These are phyloP conservation scores for Bactericera cockerelli DNA, from an alignment of 1,140 invertebrate species.

Conservation along the genomic window DNA sequence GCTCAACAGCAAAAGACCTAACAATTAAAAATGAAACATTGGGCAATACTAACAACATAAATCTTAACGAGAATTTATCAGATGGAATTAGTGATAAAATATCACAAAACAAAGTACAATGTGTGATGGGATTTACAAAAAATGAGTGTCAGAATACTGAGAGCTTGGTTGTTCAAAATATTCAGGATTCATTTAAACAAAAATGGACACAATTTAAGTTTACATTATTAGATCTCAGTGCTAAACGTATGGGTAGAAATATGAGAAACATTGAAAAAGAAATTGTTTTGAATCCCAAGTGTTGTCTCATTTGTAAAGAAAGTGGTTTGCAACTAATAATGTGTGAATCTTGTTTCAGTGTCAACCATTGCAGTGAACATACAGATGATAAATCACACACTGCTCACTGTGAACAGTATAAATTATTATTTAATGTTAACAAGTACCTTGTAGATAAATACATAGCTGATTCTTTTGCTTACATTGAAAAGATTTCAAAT, in stretches of 20 bases:
- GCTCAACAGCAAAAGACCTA: no score
- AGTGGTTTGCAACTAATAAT: neutral
- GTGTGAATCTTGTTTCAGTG: neutral
- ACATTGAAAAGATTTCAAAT: neutral
- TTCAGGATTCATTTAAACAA: no score
- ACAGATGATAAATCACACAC: neutral
- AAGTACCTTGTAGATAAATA: neutral
- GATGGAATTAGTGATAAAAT: no score
- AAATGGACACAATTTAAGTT: neutral
- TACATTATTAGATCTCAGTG: neutral
- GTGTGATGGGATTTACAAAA: no score
- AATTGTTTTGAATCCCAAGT: neutral
- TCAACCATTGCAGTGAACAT: neutral
- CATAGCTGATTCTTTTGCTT: neutral
- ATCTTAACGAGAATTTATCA: no score
- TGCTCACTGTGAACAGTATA: neutral
- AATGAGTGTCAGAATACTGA: no score
- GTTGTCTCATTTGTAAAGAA: neutral
- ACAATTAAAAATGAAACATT: no score
- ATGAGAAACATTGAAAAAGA: slow-evolving; percentile 6
- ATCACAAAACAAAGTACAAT: no score
- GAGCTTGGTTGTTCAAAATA: no score
- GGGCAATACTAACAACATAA: no score
- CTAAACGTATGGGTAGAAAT: neutral
- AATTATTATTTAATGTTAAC: neutral